These are phyloP conservation scores for Trichomycterus rosablanca DNA, from an alignment of 2,113 vertebrate genomes.

Conservation along the genomic window DNA sequence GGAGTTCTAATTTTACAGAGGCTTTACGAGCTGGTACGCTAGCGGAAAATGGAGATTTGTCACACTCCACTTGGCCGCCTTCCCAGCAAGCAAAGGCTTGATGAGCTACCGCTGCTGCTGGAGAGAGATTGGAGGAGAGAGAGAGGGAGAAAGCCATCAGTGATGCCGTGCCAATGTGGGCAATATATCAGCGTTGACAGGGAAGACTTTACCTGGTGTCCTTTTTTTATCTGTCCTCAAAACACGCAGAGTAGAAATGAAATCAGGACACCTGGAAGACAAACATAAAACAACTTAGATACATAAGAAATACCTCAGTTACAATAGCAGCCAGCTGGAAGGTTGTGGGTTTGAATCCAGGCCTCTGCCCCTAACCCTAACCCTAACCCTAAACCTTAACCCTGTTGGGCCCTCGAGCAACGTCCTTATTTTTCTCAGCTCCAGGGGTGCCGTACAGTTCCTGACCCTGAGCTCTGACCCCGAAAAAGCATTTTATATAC, in stretches of 20 bases:
- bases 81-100: slow-evolving; percentile 65
- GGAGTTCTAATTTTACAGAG: slow-evolving; percentile 72
- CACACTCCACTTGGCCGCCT: slow-evolving; percentile 80
- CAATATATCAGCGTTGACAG: slow-evolving; percentile 59
- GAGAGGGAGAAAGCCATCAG: slow-evolving; percentile 43
- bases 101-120: slow-evolving; percentile 67
- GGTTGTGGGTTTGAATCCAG: too few species aligned
- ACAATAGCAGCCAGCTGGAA: too few species aligned
- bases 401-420: too few species aligned
- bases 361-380: too few species aligned
- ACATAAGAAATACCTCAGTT: too few species aligned
- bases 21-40: slow-evolving; percentile 61
- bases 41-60: slow-evolving; percentile 87
- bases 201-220: slow-evolving; percentile 20
- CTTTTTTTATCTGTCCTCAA: neutral
- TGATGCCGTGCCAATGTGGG: slow-evolving; percentile 52
- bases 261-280: too few species aligned
- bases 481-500: too few species aligned
- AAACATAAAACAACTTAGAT: too few species aligned
- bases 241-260: neutral
- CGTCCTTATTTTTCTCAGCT: too few species aligned
- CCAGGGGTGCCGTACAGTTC: too few species aligned
- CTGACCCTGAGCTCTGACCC: too few species aligned
- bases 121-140: slow-evolving; percentile 43
- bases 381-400: too few species aligned